These are phyloP conservation scores for Lucilia cuprina DNA, from an alignment of 1,140 invertebrate genomes.

Conservation along the genomic window DNA sequence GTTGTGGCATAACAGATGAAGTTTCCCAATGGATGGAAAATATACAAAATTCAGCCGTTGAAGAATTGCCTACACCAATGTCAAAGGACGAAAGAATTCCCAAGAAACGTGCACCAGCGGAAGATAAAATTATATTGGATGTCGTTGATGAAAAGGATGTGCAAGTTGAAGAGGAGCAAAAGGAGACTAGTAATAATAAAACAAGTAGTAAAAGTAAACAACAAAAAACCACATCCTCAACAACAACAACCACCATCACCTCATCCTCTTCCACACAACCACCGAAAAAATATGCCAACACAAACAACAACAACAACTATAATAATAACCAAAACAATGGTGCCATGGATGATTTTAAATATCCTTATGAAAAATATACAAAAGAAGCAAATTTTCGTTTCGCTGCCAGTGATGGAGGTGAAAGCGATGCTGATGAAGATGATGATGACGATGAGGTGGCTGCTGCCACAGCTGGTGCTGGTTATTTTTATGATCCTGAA, in stretches of 20 bases:
- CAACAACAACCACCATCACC: slow-evolving; percentile 39
- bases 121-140: slow-evolving; percentile 24
- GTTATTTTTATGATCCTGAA: slow-evolving; percentile 57
- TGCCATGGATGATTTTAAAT: slow-evolving; percentile 62
- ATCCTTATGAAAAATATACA: slow-evolving; percentile 62
- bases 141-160: slow-evolving; percentile 32
- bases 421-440: neutral
- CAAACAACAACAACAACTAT: slow-evolving; percentile 34
- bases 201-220: slow-evolving; percentile 37
- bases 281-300: slow-evolving; percentile 59
- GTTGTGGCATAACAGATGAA: slow-evolving; percentile 87
- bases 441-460: neutral
- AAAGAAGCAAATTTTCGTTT: slow-evolving; percentile 60
- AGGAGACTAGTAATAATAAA: slow-evolving; percentile 12
- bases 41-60: slow-evolving; percentile 84
- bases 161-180: slow-evolving; percentile 10
- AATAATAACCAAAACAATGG: slow-evolving; percentile 52
- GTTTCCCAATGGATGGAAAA: slow-evolving; percentile 90
- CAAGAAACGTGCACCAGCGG: slow-evolving; percentile 45
- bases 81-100: slow-evolving; percentile 56
- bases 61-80: slow-evolving; percentile 60
- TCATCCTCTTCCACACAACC: slow-evolving; percentile 47
- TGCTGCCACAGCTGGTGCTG: neutral
- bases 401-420: slow-evolving; percentile 3
- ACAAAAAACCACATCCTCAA: slow-evolving; percentile 51